These are phyloP conservation scores for Thaumetopoea pityocampa DNA, from an alignment of 1,140 invertebrate species.

Conservation along the genomic window DNA sequence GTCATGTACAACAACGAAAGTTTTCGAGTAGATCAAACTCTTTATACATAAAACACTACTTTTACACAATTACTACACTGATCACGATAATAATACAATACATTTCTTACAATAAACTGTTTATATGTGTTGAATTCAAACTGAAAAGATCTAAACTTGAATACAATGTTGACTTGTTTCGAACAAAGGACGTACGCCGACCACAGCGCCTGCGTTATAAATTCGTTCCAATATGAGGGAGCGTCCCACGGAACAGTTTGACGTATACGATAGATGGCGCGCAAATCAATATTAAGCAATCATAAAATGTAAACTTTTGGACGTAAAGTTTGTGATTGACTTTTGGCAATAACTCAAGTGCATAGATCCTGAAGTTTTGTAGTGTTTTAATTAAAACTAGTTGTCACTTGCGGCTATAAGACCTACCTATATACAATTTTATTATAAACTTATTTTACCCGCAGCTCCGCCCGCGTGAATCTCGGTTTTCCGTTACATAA, in stretches of 20 bases:
- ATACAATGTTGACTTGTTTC: constrained; percentile 74
- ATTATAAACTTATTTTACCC: too few species aligned
- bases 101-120: constrained; percentile 56
- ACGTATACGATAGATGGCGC: constrained; percentile 53
- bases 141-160: constrained; percentile 58
- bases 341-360: too few species aligned
- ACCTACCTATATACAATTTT: too few species aligned
- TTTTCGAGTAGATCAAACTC: constrained; percentile 37
- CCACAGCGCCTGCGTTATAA: constrained; percentile 70
- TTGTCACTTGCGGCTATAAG: too few species aligned
- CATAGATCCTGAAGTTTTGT: too few species aligned
- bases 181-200: constrained; percentile 75
- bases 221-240: constrained; percentile 49
- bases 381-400: too few species aligned
- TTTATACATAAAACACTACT: constrained; percentile 26
- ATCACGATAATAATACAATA: constrained; percentile 38
- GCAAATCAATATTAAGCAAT: constrained; percentile 19
- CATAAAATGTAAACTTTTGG: constrained; percentile 10
- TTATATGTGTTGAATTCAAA: constrained; percentile 43
- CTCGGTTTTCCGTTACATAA: too few species aligned
- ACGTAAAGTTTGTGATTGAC: too few species aligned
- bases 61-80: constrained; percentile 35
- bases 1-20: constrained; percentile 61
- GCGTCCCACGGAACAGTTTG: constrained; percentile 51
- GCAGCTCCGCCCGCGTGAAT: too few species aligned